phyloP scores from a whole-genome alignment of 2,888 invertebrate genomes.

The Dryadula phaetusa region DNA sequence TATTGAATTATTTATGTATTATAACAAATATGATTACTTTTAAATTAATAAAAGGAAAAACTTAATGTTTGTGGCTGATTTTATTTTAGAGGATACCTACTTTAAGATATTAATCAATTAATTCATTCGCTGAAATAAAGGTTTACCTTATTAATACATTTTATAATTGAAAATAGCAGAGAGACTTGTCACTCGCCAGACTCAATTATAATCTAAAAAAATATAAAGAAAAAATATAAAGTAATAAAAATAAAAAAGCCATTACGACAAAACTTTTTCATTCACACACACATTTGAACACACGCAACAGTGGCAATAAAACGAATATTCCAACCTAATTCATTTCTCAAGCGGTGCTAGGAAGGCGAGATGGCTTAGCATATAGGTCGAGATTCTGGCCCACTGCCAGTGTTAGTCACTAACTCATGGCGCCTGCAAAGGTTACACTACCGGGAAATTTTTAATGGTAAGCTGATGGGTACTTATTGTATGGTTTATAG shows the following conservation, averaged over 20 bases:
- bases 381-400: constrained; percentile 79
- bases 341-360: constrained; percentile 60
- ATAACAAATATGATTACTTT: too few species aligned
- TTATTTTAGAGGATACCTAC: too few species aligned
- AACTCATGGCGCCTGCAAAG: constrained; percentile 69
- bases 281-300: constrained; percentile 18
- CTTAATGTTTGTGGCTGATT: too few species aligned
- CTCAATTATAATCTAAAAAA: not conserved
- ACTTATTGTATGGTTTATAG: constrained; percentile 40
- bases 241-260: not conserved
- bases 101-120: too few species aligned
- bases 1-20: too few species aligned
- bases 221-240: not conserved
- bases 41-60: too few species aligned
- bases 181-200: not conserved
- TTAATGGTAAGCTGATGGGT: constrained; percentile 39
- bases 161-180: not conserved
- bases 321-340: constrained; percentile 60
- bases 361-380: constrained; percentile 68
- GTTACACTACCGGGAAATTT: constrained; percentile 61
- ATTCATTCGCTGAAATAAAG: too few species aligned
- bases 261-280: constrained; percentile 10
- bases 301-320: constrained; percentile 52
- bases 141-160: too few species aligned
- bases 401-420: constrained; percentile 75